Percentiles rank a stretch among this genome's conserved stretches.
Conservation (phyloP, 1,140 invertebrate genomes). For the Amyelois transitella region DNA sequence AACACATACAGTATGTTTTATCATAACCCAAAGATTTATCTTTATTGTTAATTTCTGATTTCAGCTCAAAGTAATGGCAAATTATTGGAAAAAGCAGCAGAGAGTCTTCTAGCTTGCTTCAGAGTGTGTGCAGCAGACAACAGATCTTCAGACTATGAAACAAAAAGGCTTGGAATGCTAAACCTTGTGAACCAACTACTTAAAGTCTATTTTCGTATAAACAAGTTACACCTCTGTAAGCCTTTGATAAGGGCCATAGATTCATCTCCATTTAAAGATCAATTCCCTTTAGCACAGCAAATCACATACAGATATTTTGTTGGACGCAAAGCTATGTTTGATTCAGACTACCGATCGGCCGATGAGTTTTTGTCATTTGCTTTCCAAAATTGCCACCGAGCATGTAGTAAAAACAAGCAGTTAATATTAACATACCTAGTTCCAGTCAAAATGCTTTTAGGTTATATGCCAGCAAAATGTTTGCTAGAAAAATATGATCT, state of each 20-base stretch:
- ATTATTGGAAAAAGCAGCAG: conserved; percentile 94
- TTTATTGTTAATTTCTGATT: too few relatives aligned
- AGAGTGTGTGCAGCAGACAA: conserved; percentile 97
- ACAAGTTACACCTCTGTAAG: conserved; percentile 97
- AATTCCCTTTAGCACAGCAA: conserved; percentile 90
- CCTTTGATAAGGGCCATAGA: conserved; percentile 97
- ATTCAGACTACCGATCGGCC: conserved; percentile 94
- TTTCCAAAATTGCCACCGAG: conserved; percentile 91
- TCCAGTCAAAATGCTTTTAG: conserved; percentile 97
- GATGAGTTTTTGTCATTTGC: conserved; percentile 95
- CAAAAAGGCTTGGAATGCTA: conserved; percentile 97
- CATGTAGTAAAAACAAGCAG: conserved; percentile 91
- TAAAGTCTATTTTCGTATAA: conserved; percentile 98
- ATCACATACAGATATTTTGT: conserved; percentile 98
- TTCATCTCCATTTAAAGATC: conserved; percentile 90
- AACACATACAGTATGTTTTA: too few relatives aligned
- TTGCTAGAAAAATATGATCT: conserved; percentile 93
- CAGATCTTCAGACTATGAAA: conserved; percentile 87
- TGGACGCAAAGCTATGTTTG: conserved; percentile 98
- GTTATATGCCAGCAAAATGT: conserved; percentile 88
- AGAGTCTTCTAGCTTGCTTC: conserved; percentile 95
- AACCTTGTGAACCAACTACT: conserved; percentile 97
- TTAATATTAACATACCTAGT: conserved; percentile 96
- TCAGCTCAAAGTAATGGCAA: conserved; percentile 61
- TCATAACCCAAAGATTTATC: too few relatives aligned